These are phyloP conservation scores for Calypte anna DNA, from an alignment of 2,113 vertebrate species.

Conservation along the genomic window DNA sequence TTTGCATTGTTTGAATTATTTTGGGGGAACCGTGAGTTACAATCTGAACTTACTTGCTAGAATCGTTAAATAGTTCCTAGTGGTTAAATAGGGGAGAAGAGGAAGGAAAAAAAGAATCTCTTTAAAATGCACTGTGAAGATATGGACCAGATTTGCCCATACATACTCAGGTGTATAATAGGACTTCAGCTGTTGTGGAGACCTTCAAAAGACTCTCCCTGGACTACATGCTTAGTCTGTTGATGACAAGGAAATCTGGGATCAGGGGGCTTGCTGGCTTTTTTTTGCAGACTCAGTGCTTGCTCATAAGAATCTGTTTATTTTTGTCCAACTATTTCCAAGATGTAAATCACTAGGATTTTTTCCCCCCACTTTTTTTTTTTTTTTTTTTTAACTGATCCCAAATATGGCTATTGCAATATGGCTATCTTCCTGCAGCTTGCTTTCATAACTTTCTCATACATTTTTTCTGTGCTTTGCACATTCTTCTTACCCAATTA, in stretches of 20 bases:
- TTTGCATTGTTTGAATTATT: background rate
- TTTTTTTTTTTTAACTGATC: background rate
- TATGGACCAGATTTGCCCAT: background rate
- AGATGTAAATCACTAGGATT: fast-evolving
- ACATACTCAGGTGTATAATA: background rate
- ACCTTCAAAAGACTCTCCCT: background rate
- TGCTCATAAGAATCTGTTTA: background rate
- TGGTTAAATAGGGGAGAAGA: background rate
- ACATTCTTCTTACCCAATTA: background rate
- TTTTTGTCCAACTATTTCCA: background rate
- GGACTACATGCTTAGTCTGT: background rate
- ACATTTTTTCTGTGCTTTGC: background rate
- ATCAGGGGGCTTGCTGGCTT: background rate
- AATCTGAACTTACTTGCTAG: background rate
- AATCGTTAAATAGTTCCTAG: background rate
- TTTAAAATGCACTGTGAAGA: background rate
- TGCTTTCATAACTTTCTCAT: background rate
- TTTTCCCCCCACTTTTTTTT: background rate
- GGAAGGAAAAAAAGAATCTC: fast-evolving
- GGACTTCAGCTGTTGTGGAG: background rate
- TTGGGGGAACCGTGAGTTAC: background rate
- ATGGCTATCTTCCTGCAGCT: background rate
- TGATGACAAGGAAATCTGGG: background rate
- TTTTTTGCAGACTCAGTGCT: background rate
- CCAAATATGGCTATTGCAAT: background rate